phyloP scores from a whole-genome alignment of 64 coral and sea anemone species.

The Montipora cactus region DNA sequence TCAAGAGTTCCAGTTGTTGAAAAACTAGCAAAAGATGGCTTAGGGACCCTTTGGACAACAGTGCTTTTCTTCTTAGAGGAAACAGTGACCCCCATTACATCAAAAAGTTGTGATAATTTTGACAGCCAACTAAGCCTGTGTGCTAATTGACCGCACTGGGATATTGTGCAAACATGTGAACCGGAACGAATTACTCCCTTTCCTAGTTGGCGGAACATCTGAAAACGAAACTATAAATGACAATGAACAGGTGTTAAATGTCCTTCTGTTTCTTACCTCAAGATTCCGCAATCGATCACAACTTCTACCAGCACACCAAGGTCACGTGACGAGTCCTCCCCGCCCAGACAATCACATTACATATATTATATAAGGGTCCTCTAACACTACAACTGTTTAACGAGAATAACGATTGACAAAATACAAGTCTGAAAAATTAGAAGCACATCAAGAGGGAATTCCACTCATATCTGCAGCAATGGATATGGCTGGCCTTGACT shows the following conservation, averaged over 20 bases:
- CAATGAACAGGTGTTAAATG: constrained; percentile 1
- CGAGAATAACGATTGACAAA: no score
- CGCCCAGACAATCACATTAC: no score
- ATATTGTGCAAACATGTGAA: neutral
- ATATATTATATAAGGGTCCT: no score
- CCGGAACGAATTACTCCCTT: neutral
- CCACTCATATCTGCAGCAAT: no score
- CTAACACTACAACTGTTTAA: no score
- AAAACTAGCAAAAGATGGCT: constrained; percentile 65
- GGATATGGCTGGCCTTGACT: no score
- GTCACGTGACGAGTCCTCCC: no score
- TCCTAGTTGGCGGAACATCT: neutral
- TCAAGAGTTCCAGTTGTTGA: constrained; percentile 58
- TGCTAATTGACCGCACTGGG: neutral
- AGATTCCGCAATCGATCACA: neutral
- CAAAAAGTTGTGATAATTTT: constrained; percentile 6
- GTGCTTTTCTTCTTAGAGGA: constrained; percentile 16
- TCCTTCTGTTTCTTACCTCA: neutral
- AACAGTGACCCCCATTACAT: constrained; percentile 37
- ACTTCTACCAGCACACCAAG: neutral
- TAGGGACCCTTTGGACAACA: neutral
- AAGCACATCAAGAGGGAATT: no score
- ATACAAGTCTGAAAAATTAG: no score
- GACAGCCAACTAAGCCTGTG: neutral
- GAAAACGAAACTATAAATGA: neutral